Evolutionary conservation across 2,797 vertebrate genomes (phyloP), one percentile per base, ranked within the genome.

Genomic region (Brotula barbata): DNA sequence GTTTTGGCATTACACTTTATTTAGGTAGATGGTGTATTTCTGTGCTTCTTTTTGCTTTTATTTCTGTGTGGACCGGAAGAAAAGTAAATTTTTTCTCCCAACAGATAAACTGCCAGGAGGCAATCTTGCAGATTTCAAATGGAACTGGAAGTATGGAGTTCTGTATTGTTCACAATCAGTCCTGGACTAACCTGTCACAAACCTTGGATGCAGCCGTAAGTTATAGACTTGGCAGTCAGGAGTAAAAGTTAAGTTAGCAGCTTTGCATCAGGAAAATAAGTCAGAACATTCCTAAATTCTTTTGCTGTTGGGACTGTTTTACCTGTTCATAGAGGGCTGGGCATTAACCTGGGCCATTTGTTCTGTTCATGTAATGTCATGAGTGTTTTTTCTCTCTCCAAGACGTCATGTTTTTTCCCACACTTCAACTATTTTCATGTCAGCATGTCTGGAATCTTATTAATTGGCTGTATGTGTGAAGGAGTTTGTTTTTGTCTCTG

Each of bases 101-200:
- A 52, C 85, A 99, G 96, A 81, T 90, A 46, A 83, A 82, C 56
- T 92, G 93, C 54, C 90, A 95, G 65, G 92, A 95, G 71, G 96
- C 92, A 0, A 83, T 97, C 66, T 80, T 98, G 60, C 93, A 91
- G 0, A 88, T 94, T 9, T 91, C 89, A 43, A 73, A 71, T 64
- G 89, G 53, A 13, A 43, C 21, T 1, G 33, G 15, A 7, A 53
- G 83, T 0, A 91, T 78, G 76, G 92, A 97, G 20, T 99, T 94
- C 78, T 99, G 96, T 64, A 82, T 97, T 10, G 82, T 93, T 3
- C 89, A 94, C 83, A 97, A 94, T 74, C 83, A 89, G 0, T 83
- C 63, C 0, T 97, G 93, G 94, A 87, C 87, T 2, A 71, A 89
- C 5, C 83, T 98, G 61, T 85, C 93, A 11, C 45, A 75, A 42